Base-by-base conservation (phyloP, 2,797 vertebrate genomes). In the Pseudomugil tenellus region DNA sequence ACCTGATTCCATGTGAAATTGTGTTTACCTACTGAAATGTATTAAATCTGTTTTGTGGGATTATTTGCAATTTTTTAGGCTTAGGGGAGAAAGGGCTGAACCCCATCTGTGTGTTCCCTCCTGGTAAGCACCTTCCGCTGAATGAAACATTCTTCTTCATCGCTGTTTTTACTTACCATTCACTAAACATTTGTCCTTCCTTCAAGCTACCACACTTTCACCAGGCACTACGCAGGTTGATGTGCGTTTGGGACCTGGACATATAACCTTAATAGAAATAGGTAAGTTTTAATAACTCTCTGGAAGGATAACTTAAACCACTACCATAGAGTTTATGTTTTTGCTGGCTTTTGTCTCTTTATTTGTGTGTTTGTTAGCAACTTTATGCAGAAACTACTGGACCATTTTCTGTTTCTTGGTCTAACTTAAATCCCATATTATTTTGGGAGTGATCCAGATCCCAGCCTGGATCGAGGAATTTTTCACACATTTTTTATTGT, bases 261-360 rank as follows among this genome's bases (percentile, higher is more conserved):
- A 17, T 10, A 6, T 32, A 16, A 1, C 3, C 21, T 3, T 2
- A 6, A 0, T 1, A 39, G 21, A 29, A 14, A 0, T 8, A 4
- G 6, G 79, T 87, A 51, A 59, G 67, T 76, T 58, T 7, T 56
- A 2, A 72, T 58, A 3, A 13, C 10, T 1, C 25, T 32, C 23
- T 37, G 16, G 39, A 48, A 6, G 26, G 25, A 28, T 23, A n/a
- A 1, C 32, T 39, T 70, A 1, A n/a, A n/a, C n/a, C n/a, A n/a
- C n/a, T n/a, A n/a, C n/a, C n/a, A n/a, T n/a, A n/a, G n/a, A n/a
- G n/a, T n/a, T n/a, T n/a, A n/a, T n/a, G n/a, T n/a, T n/a, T n/a
- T n/a, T n/a, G n/a, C n/a, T n/a, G n/a, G n/a, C n/a, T n/a, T n/a
- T n/a, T n/a, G n/a, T n/a, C n/a, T n/a, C n/a, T n/a, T n/a, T n/a